Percentiles rank a stretch among this genome's conserved stretches.
Evolutionary conservation across 1,140 invertebrate species (phyloP).

Genomic region (Bicyclus anynana): DNA sequence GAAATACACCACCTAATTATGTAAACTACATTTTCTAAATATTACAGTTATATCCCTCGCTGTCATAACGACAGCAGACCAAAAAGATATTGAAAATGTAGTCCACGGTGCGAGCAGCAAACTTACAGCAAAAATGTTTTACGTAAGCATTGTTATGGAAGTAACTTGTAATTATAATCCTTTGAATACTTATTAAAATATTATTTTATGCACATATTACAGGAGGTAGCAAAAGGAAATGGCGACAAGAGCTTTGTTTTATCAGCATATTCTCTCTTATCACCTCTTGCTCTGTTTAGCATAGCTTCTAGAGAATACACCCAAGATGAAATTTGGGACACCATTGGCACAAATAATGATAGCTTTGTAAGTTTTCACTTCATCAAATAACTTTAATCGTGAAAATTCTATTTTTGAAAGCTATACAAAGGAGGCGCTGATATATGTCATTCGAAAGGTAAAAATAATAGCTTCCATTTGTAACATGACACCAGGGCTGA

Average conservation of each 20-base stretch:
- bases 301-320: slow-evolving; percentile 46
- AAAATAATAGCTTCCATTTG: too few species aligned
- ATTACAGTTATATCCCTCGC: background rate
- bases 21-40: too few species aligned
- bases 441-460: too few species aligned
- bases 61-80: slow-evolving; percentile 2
- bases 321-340: slow-evolving; percentile 48
- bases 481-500: too few species aligned
- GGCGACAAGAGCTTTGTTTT: slow-evolving; percentile 43
- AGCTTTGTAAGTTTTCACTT: slow-evolving; percentile 45
- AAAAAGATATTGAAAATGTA: slow-evolving; percentile 12
- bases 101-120: slow-evolving; percentile 36
- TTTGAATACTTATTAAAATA: background rate
- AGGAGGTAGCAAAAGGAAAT: slow-evolving; percentile 50
- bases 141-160: slow-evolving; percentile 31
- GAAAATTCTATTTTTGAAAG: background rate
- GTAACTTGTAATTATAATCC: too few species aligned
- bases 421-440: background rate
- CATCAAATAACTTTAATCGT: too few species aligned
- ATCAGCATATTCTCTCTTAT: slow-evolving; percentile 55
- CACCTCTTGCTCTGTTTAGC: slow-evolving; percentile 44
- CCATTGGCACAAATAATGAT: slow-evolving; percentile 48
- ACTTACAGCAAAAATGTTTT: slow-evolving; percentile 47
- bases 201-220: slow-evolving; percentile 3
- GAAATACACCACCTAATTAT: too few species aligned